Evolutionary conservation across 2,797 vertebrate species (phyloP).

Genomic region (Acrocephalus scirpaceus): DNA sequence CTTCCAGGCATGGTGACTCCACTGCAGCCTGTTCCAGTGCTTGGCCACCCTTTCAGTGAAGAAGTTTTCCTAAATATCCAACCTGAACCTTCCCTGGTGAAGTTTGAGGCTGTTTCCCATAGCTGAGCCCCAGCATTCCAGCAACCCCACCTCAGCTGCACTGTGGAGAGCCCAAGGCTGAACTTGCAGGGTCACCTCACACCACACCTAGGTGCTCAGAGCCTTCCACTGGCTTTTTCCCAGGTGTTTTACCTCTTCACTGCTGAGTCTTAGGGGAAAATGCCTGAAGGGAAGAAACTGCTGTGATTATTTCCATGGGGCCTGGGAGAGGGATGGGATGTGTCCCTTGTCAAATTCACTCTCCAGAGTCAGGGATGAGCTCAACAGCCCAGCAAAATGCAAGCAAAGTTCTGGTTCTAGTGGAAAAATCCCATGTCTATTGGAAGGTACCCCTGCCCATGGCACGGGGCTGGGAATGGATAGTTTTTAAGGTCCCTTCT

Average conservation of each 20-base stretch:
- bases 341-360: not conserved
- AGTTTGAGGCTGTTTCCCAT: not conserved
- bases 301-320: not conserved
- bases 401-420: not conserved
- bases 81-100: not conserved
- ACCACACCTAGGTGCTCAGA: not conserved
- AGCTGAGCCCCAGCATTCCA: not conserved
- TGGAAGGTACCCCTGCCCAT: not conserved
- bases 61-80: not conserved
- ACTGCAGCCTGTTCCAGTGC: not conserved
- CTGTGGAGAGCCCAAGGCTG: not conserved
- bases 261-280: rapidly evolving
- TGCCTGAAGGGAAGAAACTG: not conserved
- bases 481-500: not conserved
- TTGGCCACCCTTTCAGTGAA: not conserved
- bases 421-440: not conserved
- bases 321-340: not conserved
- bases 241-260: not conserved
- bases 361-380: not conserved
- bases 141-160: not conserved
- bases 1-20: not conserved
- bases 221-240: not conserved
- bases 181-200: not conserved
- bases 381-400: not conserved
- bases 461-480: not conserved